These are phyloP conservation scores for Osmerus mordax DNA, from an alignment of 2,113 vertebrate species.

Conservation along the genomic window DNA sequence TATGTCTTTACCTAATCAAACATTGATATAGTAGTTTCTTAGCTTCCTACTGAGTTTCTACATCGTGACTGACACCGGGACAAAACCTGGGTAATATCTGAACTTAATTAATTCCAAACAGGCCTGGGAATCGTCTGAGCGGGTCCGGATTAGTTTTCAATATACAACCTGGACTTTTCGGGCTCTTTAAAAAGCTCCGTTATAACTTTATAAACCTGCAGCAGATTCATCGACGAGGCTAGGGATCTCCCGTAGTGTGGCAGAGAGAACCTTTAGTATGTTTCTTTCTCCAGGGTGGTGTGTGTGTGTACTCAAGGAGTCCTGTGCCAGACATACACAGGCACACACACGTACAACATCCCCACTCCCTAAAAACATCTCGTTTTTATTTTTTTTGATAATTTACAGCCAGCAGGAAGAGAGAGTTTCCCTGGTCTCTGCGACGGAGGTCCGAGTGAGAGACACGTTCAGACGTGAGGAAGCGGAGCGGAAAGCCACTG, in stretches of 20 bases:
- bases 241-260: slow-evolving; percentile 46
- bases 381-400: slow-evolving; percentile 62
- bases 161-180: slow-evolving; percentile 59
- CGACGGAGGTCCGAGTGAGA: slow-evolving; percentile 39
- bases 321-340: slow-evolving; percentile 33
- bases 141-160: slow-evolving; percentile 70
- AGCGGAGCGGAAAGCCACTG: slow-evolving; percentile 72
- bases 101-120: slow-evolving; percentile 75
- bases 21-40: slow-evolving; percentile 52
- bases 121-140: slow-evolving; percentile 66
- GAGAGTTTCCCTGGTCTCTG: slow-evolving; percentile 22
- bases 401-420: slow-evolving; percentile 65
- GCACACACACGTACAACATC: slow-evolving; percentile 44
- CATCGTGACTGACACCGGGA: slow-evolving; percentile 71
- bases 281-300: slow-evolving; percentile 45
- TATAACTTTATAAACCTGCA: slow-evolving; percentile 69
- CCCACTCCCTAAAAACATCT: neutral
- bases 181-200: slow-evolving; percentile 52
- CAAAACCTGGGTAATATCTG: slow-evolving; percentile 64
- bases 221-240: slow-evolving; percentile 67
- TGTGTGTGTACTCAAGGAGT: slow-evolving; percentile 24
- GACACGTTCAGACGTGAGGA: slow-evolving; percentile 29
- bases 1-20: slow-evolving; percentile 61
- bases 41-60: slow-evolving; percentile 64
- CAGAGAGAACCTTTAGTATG: slow-evolving; percentile 58